Evolutionary conservation across 1,140 invertebrate genomes (phyloP), one percentile per base, ranked within the genome.

Genomic region (Penaeus indicus): DNA sequence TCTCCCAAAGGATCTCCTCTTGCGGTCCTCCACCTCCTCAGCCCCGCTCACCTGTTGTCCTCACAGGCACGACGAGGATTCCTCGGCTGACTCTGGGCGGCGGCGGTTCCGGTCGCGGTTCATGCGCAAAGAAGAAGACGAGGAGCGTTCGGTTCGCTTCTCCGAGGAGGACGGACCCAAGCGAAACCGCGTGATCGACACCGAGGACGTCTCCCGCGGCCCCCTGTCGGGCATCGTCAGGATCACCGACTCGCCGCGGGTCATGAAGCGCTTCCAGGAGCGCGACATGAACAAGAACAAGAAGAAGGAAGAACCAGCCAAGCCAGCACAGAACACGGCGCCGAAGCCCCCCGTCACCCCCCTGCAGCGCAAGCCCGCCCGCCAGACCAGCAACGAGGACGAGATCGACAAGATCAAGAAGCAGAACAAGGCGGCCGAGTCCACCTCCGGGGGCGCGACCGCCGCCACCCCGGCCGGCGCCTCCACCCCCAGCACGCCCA

Each of bases 401-500:
- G 97, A 98, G 93, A 97, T 98, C 90, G 94, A 96, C 16, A 95
- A 96, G 91, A 96, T 97, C 90, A 98, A 98, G 93, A 96, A 96
- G 92, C 96, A 96, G 92, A 97, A 97, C 91, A 97, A 98, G 93
- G 93, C 92, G 27, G 91, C 92, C 27, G 92, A 91, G 89, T 91
- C 92, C 60, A 95, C 94, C 67, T 60, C 85, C 27, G 64, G 79
- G n/a, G 94, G 95, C 18, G 94, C 93, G 13, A 92, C 95, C 22
- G 93, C 95, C 25, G 94, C 94, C 4, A 91, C 93, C 27, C 91
- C 94, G 60, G 64, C 75, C 60, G 83, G 47, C 67, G 72, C 91
- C 86, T 67, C 63, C 83, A 85, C 61, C 38, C 85, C 85, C 21
- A 85, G 78, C 75, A 83, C 80, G 11, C 38, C 89, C 38, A 90